Evolutionary conservation across 2,888 invertebrate species (phyloP).

Genomic region (Netelia inedita): DNA sequence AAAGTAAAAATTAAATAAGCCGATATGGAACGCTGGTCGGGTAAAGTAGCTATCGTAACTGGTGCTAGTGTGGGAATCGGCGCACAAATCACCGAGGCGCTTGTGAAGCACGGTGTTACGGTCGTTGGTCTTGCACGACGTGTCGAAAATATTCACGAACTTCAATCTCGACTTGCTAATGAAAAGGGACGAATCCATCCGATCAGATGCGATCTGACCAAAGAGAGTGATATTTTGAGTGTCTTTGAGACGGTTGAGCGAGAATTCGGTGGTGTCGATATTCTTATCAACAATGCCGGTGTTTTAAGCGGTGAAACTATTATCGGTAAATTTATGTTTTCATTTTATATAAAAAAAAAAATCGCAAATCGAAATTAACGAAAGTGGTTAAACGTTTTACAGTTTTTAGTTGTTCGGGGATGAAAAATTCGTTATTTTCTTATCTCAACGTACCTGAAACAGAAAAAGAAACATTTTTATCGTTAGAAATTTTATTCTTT

Average conservation of each 20-base stretch:
- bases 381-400: too few relatives aligned
- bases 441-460: too few relatives aligned
- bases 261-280: constrained; percentile 83
- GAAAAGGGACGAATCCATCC: constrained; percentile 78
- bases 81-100: constrained; percentile 84
- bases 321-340: constrained; percentile 58
- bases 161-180: constrained; percentile 26
- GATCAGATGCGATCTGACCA: constrained; percentile 69
- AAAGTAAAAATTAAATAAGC: not conserved
- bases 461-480: too few relatives aligned
- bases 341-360: not conserved
- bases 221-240: constrained; percentile 67
- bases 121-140: constrained; percentile 87
- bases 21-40: constrained; percentile 87
- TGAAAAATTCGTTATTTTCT: too few relatives aligned
- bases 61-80: constrained; percentile 89
- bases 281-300: constrained; percentile 85
- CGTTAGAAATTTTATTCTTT: too few relatives aligned
- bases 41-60: constrained; percentile 88
- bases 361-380: too few relatives aligned
- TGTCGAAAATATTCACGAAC: constrained; percentile 83
- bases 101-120: constrained; percentile 86
- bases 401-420: too few relatives aligned
- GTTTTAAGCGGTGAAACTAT: constrained; percentile 73
- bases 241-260: constrained; percentile 68